Conservation (phyloP, 2,113 vertebrate genomes). For the Stercorarius parasiticus region DNA sequence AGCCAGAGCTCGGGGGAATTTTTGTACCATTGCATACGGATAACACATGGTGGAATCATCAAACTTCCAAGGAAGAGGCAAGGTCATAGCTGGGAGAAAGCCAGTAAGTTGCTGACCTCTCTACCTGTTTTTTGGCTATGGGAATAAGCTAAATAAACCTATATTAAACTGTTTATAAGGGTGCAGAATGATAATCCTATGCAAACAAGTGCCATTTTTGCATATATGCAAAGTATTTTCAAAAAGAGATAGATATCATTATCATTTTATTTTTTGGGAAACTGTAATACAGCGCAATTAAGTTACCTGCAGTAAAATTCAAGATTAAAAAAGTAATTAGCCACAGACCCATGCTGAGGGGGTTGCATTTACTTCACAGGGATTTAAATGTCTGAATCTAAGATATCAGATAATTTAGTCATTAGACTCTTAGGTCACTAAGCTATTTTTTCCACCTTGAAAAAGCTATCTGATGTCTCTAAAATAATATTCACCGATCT, state of each 20-base stretch:
- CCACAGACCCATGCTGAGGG: background rate
- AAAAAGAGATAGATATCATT: background rate
- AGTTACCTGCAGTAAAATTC: background rate
- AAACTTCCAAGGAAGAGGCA: background rate
- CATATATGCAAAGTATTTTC: background rate
- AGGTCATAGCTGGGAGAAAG: background rate
- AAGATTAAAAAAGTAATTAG: conserved; percentile 33
- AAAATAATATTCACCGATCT: background rate
- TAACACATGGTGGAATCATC: background rate
- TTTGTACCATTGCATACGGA: background rate
- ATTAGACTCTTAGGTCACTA: background rate
- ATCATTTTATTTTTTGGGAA: background rate
- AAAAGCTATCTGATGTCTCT: background rate
- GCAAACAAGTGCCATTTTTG: background rate
- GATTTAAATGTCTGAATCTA: conserved; percentile 7
- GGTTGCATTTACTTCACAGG: background rate
- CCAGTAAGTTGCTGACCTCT: background rate
- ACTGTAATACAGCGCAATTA: background rate
- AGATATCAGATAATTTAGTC: background rate
- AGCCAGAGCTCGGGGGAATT: background rate
- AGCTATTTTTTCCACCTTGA: background rate
- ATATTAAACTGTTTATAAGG: background rate
- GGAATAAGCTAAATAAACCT: background rate
- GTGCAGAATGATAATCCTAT: background rate
- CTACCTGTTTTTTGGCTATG: background rate